phyloP scores from a whole-genome alignment of 1,140 invertebrate species.

The Protaetia brevitarsis region DNA sequence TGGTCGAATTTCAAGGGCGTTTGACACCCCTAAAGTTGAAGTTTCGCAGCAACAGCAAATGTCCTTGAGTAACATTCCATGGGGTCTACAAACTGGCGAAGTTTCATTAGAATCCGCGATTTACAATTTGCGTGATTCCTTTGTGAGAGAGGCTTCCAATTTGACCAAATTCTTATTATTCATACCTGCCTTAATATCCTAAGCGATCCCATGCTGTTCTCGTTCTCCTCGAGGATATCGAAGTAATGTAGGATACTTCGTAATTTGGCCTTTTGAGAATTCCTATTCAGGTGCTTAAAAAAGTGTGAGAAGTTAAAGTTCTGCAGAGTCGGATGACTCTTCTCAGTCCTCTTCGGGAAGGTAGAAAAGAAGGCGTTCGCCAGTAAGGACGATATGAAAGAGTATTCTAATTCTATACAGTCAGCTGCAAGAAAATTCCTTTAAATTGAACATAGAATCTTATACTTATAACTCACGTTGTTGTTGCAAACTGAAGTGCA shows the following conservation, averaged over 20 bases:
- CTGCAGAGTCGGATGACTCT: conserved; percentile 75
- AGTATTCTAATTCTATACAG: conserved; percentile 63
- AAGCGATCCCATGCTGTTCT: conserved; percentile 55
- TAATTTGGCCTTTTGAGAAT: conserved; percentile 70
- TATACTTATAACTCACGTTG: conserved; percentile 58
- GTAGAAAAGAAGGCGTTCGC: conserved; percentile 82
- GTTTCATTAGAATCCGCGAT: no score
- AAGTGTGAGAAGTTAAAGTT: conserved; percentile 79
- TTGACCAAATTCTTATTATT: no score
- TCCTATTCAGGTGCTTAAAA: conserved; percentile 68
- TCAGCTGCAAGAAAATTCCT: conserved; percentile 57
- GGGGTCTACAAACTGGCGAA: no score
- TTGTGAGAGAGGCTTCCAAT: no score
- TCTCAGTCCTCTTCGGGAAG: conserved; percentile 73
- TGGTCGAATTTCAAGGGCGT: no score
- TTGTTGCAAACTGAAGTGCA: conserved; percentile 76
- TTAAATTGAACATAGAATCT: not conserved
- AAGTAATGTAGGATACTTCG: conserved; percentile 71
- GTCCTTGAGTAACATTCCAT: no score
- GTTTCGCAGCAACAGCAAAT: no score
- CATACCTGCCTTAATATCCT: conserved; percentile 68
- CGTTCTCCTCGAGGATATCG: conserved; percentile 60
- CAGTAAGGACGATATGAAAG: conserved; percentile 70
- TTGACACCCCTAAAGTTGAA: no score
- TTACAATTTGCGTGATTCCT: no score